Percentiles rank a stretch among this genome's conserved stretches.
Conservation (phyloP, 92 coral and sea anemone species). For the Parazoanthus swiftii region DNA sequence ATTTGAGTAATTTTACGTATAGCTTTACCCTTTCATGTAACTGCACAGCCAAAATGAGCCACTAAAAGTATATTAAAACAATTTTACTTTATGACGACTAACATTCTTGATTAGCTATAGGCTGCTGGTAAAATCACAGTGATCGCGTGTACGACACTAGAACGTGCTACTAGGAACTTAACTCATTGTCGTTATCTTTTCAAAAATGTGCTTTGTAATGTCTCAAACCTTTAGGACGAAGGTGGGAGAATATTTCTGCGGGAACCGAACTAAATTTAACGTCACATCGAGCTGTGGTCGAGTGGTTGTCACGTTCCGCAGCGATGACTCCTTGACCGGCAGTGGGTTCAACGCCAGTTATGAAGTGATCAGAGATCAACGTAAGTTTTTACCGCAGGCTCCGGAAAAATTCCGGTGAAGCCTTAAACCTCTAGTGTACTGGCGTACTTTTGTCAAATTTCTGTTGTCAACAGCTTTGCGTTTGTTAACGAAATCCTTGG, state of each 20-base stretch:
- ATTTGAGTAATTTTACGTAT: no score
- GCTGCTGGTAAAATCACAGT: no score
- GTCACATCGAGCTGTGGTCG: constrained; percentile 74
- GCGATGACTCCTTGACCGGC: constrained; percentile 79
- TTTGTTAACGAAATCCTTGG: no score
- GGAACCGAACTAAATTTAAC: constrained; percentile 59
- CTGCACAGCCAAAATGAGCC: no score
- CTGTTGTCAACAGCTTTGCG: no score
- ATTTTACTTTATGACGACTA: no score
- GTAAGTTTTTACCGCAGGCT: constrained; percentile 46
- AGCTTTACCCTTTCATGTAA: no score
- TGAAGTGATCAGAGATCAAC: constrained; percentile 48
- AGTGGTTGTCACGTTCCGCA: constrained; percentile 62
- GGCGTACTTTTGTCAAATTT: no score
- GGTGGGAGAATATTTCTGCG: constrained; percentile 63
- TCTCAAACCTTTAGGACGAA: constrained; percentile 22
- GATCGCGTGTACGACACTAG: no score
- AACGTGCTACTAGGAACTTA: no score
- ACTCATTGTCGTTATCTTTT: neutral
- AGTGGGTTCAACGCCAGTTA: constrained; percentile 82
- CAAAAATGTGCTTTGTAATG: neutral
- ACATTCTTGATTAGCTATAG: no score
- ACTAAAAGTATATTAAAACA: no score
- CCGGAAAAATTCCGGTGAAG: neutral
- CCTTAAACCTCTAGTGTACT: neutral